Conservation (phyloP, 1,140 invertebrate species). For the Elysia chlorotica region DNA sequence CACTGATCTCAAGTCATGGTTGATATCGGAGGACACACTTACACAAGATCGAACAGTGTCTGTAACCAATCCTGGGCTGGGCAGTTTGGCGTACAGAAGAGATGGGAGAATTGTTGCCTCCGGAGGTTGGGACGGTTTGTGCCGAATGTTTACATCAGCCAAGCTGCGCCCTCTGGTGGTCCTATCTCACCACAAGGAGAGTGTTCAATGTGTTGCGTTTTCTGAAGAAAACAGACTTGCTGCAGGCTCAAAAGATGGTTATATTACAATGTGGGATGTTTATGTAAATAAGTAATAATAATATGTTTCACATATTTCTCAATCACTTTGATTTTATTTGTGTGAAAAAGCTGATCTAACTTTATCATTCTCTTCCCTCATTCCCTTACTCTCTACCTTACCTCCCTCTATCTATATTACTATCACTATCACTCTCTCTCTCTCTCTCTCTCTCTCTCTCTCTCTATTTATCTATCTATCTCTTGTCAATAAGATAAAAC, state of each 20-base stretch:
- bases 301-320: neutral
- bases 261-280: constrained; percentile 49
- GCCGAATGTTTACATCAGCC: constrained; percentile 80
- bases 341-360: too few species aligned
- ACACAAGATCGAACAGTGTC: constrained; percentile 9
- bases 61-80: constrained; percentile 43
- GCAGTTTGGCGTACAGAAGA: constrained; percentile 69
- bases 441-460: too few species aligned
- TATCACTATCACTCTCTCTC: too few species aligned
- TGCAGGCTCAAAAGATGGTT: constrained; percentile 45
- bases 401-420: too few species aligned
- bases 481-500: too few species aligned
- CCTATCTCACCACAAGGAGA: constrained; percentile 64
- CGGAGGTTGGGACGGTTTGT: constrained; percentile 77
- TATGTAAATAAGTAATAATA: constrained; percentile 32
- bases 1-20: constrained; percentile 28
- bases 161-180: constrained; percentile 76
- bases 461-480: too few species aligned
- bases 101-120: constrained; percentile 78
- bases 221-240: constrained; percentile 38
- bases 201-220: constrained; percentile 43
- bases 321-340: neutral
- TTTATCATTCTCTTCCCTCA: too few species aligned
- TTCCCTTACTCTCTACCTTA: too few species aligned
- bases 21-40: constrained; percentile 19